Base-by-base conservation (phyloP, 2,113 vertebrate genomes). In the Tapirus terrestris region DNA sequence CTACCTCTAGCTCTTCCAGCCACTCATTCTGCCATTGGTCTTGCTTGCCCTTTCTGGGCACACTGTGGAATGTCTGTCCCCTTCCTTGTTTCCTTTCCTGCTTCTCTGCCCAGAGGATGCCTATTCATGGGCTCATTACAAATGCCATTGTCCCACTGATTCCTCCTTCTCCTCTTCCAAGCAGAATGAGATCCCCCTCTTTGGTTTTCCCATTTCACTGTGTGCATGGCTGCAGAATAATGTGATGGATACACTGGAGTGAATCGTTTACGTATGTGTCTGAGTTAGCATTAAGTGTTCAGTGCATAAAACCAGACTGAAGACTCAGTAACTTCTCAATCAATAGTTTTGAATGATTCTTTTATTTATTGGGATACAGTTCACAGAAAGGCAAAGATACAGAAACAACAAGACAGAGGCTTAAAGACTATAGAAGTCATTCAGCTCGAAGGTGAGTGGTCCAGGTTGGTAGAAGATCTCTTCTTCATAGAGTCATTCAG, bases 201-300 rank as follows among this genome's bases (percentile, higher is more conserved):
- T 31, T 25, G 6, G 12, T 39, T 45, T 31, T 4, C 14, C 29
- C 39, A 27, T 27, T 31, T 23, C 12, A 33, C 23, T 8, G 1
- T 8, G 10, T 2, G 2, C 2, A 0, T 17, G 11, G 6, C 36
- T 92, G 3, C 31, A 56, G 43, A 23, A 25, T 31, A 21, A n/a
- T 25, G 7, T 23, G 17, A 27, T 3, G 14, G 14, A 58, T 53
- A 27, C 61, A 12, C 9, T 14, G 48, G 25, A 63, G 2, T 72
- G 33, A 75, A n/a, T 8, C 11, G 0, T 18, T n/a, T 12, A 8
- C 33, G 31, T 1, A 0, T 12, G 6, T 13, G 12, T 51, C 56
- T 29, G 33, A n/a, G 7, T 85, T 43, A 89, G 9, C 48, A 18
- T 18, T 6, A 33, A 5, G 31, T 2, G 12, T 45, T 67, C 60